Conservation (phyloP, 2,888 invertebrate genomes). For the Volucella inanis region DNA sequence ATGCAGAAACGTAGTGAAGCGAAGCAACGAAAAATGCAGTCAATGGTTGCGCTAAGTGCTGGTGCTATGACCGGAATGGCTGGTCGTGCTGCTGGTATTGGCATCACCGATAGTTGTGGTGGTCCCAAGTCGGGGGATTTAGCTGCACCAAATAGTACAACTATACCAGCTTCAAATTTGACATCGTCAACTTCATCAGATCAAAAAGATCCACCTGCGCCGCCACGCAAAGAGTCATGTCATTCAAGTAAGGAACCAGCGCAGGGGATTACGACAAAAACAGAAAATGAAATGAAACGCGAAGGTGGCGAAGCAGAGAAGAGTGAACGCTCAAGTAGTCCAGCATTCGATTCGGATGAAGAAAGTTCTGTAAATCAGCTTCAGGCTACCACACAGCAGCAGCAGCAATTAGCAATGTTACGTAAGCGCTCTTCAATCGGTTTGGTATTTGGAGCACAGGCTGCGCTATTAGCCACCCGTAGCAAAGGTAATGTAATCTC, state of each 20-base stretch:
- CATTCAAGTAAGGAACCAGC: constrained; percentile 56
- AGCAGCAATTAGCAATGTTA: constrained; percentile 79
- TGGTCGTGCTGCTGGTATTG: constrained; percentile 93
- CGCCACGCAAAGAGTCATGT: constrained; percentile 49
- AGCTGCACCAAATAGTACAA: constrained; percentile 75
- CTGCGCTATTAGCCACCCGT: constrained; percentile 82
- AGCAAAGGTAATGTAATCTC: constrained; percentile 76
- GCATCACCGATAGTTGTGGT: constrained; percentile 91
- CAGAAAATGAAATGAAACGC: constrained; percentile 78
- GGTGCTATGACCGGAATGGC: constrained; percentile 96
- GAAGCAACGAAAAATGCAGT: constrained; percentile 97
- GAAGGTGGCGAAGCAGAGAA: constrained; percentile 85
- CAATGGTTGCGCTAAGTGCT: constrained; percentile 95
- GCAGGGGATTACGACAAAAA: constrained; percentile 71
- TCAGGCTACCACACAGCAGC: constrained; percentile 80
- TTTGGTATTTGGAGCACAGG: constrained; percentile 82
- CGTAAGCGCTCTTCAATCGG: constrained; percentile 83
- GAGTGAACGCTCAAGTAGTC: constrained; percentile 93
- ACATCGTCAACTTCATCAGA: constrained; percentile 78
- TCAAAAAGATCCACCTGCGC: constrained; percentile 75
- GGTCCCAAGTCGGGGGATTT: constrained; percentile 85
- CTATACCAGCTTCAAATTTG: constrained; percentile 75
- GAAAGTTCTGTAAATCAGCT: constrained; percentile 88
- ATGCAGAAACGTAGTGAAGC: constrained; percentile 99
- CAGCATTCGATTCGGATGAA: constrained; percentile 97